These are phyloP conservation scores for Setipinna tenuifilis DNA, from an alignment of 2,797 vertebrate species.

Conservation along the genomic window DNA sequence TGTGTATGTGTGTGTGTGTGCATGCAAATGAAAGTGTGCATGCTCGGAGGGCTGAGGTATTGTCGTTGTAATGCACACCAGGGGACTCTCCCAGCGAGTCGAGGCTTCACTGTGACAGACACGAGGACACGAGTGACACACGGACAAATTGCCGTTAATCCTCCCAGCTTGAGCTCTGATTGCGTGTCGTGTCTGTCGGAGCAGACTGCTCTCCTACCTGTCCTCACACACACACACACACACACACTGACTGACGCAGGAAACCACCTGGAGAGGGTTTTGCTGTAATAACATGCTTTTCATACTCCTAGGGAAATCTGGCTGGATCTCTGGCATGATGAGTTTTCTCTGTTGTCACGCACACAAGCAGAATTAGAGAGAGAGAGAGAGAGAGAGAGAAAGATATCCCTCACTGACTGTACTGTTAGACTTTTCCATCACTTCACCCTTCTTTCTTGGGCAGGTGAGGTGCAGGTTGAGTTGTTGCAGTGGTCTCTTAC, in stretches of 20 bases:
- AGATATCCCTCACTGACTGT: too few relatives aligned
- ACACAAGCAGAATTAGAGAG: too few relatives aligned
- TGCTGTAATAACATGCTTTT: too few relatives aligned
- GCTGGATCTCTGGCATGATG: too few relatives aligned
- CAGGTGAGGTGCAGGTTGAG: too few relatives aligned
- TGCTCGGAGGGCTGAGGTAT: not conserved
- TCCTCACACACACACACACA: not conserved
- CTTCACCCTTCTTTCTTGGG: too few relatives aligned
- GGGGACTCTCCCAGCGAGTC: not conserved
- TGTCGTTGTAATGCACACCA: slow-evolving; percentile 7
- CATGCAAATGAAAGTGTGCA: slow-evolving; percentile 13
- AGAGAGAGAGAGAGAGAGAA: too few relatives aligned
- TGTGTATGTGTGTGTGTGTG: slow-evolving; percentile 29
- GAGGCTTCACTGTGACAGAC: not conserved
- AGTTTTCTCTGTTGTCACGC: too few relatives aligned
- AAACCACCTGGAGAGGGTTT: not conserved
- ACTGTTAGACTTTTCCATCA: too few relatives aligned
- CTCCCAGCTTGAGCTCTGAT: not conserved
- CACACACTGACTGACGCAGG: not conserved
- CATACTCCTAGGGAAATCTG: too few relatives aligned
- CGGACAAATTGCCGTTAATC: slow-evolving; percentile 19
- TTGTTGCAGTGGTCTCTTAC: too few relatives aligned
- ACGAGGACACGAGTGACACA: not conserved
- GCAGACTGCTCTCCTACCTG: not conserved
- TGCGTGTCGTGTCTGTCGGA: not conserved